These are phyloP conservation scores for Phania funesta DNA, from an alignment of 2,888 invertebrate genomes.

Conservation along the genomic window DNA sequence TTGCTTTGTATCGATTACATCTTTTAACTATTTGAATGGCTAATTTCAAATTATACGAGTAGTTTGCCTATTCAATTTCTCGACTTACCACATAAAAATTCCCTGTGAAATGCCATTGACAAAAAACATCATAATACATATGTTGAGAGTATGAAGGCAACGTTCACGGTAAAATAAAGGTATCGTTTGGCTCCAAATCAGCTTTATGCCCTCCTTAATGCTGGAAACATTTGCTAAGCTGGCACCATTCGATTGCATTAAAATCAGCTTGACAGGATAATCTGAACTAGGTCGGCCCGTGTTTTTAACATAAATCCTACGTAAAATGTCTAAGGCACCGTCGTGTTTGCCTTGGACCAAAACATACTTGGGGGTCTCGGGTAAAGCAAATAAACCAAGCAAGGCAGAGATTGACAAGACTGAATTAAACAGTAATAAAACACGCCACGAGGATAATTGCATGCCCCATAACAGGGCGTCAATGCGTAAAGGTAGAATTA, in stretches of 20 bases:
- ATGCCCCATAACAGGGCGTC: conserved; percentile 81
- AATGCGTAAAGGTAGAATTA: conserved; percentile 84
- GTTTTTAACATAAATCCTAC: conserved; percentile 83
- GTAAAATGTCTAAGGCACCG: conserved; percentile 83
- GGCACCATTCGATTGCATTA: conserved; percentile 72
- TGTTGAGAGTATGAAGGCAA: conserved; percentile 75
- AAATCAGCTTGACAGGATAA: conserved; percentile 81
- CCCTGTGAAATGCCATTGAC: conserved; percentile 77
- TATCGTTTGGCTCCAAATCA: conserved; percentile 77
- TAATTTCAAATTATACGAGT: too few relatives aligned
- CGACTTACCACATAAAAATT: conserved; percentile 76
- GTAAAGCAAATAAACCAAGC: conserved; percentile 83
- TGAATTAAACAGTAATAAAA: conserved; percentile 85
- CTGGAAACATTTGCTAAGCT: conserved; percentile 74
- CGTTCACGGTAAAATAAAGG: conserved; percentile 75
- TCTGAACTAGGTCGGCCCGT: conserved; percentile 79
- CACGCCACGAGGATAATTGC: conserved; percentile 87
- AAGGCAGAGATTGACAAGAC: conserved; percentile 84
- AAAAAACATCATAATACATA: conserved; percentile 74
- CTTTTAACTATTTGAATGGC: neutral
- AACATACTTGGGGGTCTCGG: conserved; percentile 91
- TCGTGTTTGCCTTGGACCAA: conserved; percentile 83
- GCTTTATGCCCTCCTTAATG: conserved; percentile 72
- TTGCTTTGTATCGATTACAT: neutral
- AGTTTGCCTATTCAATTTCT: neutral